A percentile compares a stretch with the other conserved stretches of the same genome.
Evolutionary conservation across 2,113 vertebrate species (phyloP).

Genomic region (Labeo rohita): DNA sequence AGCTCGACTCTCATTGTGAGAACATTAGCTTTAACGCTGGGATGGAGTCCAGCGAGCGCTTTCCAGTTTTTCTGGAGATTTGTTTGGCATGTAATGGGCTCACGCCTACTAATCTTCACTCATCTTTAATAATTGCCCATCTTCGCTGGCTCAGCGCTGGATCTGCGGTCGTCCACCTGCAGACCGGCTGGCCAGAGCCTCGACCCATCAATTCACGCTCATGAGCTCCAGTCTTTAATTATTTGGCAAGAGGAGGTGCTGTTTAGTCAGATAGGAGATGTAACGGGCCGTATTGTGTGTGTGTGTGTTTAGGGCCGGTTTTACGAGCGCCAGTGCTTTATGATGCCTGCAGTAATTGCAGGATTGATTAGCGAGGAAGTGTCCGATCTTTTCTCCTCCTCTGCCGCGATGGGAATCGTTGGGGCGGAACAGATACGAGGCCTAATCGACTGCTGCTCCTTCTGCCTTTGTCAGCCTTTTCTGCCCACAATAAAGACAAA

Average conservation of each 20-base stretch:
- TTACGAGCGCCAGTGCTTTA: slow-evolving; percentile 66
- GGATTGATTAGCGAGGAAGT: slow-evolving; percentile 73
- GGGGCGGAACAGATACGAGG: slow-evolving; percentile 62
- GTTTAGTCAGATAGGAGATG: slow-evolving; percentile 15
- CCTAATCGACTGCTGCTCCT: slow-evolving; percentile 67
- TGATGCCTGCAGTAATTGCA: slow-evolving; percentile 72
- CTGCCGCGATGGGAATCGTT: slow-evolving; percentile 55
- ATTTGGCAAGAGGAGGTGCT: slow-evolving; percentile 25
- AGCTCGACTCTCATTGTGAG: not conserved
- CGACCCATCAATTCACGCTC: not conserved
- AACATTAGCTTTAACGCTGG: not conserved
- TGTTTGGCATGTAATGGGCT: slow-evolving; percentile 5
- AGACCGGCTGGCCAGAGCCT: not conserved
- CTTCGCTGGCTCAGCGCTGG: not conserved
- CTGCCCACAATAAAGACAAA: slow-evolving; percentile 74
- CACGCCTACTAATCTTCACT: not conserved
- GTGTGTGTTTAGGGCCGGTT: slow-evolving; percentile 10
- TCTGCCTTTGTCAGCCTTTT: slow-evolving; percentile 61
- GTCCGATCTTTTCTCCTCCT: slow-evolving; percentile 61
- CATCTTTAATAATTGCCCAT: slow-evolving; percentile 2
- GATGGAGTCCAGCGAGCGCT: not conserved
- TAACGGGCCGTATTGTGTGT: not conserved
- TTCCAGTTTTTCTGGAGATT: not conserved
- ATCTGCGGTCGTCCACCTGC: not conserved
- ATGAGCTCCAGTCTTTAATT: slow-evolving; percentile 10